phyloP scores from a whole-genome alignment of 2,797 vertebrate species.

The Falco concolor region DNA sequence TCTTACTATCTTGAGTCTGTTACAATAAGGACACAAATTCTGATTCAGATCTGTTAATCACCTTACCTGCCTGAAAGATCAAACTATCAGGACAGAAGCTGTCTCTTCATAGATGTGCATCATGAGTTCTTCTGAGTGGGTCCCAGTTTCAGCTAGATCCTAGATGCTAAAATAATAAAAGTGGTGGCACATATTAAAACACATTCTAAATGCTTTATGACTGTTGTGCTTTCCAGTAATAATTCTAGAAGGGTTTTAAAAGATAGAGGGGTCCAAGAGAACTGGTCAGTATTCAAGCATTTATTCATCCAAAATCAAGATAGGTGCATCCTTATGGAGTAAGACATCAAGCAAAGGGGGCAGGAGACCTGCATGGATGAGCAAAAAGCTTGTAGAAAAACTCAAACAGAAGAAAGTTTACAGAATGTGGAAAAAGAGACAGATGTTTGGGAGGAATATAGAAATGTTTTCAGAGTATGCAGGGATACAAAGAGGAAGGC shows the following conservation, averaged over 20 bases:
- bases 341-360: too few relatives aligned
- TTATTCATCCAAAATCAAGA: too few relatives aligned
- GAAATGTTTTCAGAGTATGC: too few relatives aligned
- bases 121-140: not conserved
- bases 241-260: not conserved
- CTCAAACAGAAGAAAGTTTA: too few relatives aligned
- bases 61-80: not conserved
- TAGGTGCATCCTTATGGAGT: too few relatives aligned
- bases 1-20: not conserved
- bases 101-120: not conserved
- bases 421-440: too few relatives aligned
- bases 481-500: too few relatives aligned
- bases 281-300: too few relatives aligned
- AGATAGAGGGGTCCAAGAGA: too few relatives aligned
- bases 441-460: too few relatives aligned
- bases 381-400: too few relatives aligned
- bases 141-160: not conserved
- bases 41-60: not conserved
- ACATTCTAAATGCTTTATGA: not conserved
- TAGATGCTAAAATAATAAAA: not conserved
- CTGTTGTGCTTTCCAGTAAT: not conserved
- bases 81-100: not conserved
- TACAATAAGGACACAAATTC: not conserved
- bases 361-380: too few relatives aligned
- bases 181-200: not conserved